Base-by-base conservation (phyloP, 2,888 invertebrate species). In the Synergus laeviventris region DNA sequence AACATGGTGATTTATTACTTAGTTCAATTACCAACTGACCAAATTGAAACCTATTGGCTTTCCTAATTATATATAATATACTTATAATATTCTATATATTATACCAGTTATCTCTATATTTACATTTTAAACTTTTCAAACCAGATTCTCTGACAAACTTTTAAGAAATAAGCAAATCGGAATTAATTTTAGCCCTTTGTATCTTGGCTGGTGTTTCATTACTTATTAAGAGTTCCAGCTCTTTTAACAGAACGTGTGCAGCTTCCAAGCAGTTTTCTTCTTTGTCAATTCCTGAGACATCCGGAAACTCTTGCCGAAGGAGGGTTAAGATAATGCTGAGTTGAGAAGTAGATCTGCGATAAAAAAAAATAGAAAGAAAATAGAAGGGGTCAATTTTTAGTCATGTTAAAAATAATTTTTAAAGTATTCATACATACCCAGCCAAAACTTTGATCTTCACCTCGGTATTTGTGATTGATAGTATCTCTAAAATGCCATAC, bases 131-230 rank as follows among this genome's bases (percentile, higher is more conserved):
- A 11, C 21, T 56, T 56, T n/a, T 45, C 16, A 1, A 9, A 56
- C 2, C 3, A 18, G 1, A 4, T 21, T 56, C 1, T 21, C 11
- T 56, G 1, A 66, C 38, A 2, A 9, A 31, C 42, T 31, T 5
- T 86, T 76, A 89, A 61, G 89, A 84, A 74, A 90, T 87, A 62
- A 89, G 84, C 39, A 89, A 82, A 78, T 90, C 90, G 11, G 89
- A 85, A 74, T 81, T 85, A 38, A 88, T 78, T 76, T 85, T 85
- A 0, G 89, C 90, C 73, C 82, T 83, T 60, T 87, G 86, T 74
- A 87, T 78, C 16, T 86, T 81, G 12, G 79, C 76, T 8, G 78
- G 56, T 62, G 84, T 83, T 21, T 77, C 78, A 24, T 83, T 84
- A 8, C 77, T 75, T 7, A 88, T 81, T 77, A 88, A 86, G 21